Conservation (phyloP, 2,888 invertebrate species). For the Carpatolechia fugitivella region DNA sequence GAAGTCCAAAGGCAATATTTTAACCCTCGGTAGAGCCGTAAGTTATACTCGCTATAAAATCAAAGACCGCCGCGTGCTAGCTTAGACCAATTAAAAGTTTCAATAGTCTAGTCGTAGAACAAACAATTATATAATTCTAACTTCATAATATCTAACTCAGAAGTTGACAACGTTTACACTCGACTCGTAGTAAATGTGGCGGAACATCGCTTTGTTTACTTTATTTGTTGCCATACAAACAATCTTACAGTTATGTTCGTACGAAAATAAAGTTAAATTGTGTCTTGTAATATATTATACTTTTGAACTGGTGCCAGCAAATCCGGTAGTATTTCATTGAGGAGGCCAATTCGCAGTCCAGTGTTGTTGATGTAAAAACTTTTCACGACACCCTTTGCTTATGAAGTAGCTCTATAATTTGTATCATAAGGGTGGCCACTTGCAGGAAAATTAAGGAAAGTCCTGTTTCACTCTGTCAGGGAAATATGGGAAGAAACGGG, state of each 20-base stretch:
- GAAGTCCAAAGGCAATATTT: neutral
- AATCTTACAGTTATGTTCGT: neutral
- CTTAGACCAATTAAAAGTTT: neutral
- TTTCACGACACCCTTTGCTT: conserved; percentile 19
- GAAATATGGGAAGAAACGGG: too few species aligned
- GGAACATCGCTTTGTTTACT: neutral
- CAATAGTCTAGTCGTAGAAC: neutral
- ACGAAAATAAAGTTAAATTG: conserved; percentile 26
- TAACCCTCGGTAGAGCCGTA: neutral
- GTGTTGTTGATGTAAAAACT: conserved; percentile 41
- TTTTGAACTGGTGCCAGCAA: conserved; percentile 50
- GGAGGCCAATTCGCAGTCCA: conserved; percentile 41
- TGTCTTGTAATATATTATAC: conserved; percentile 28
- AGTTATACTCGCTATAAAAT: neutral
- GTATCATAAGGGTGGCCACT: too few species aligned
- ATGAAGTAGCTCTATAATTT: too few species aligned
- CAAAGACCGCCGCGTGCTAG: neutral
- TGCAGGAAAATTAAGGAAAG: too few species aligned
- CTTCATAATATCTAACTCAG: neutral
- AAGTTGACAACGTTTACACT: too few species aligned
- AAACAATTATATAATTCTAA: conserved; percentile 21
- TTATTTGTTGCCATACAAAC: conserved; percentile 33
- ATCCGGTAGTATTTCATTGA: conserved; percentile 49
- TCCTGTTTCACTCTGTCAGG: too few species aligned
- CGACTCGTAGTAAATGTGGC: too few species aligned